Evolutionary conservation across 1,140 invertebrate species (phyloP).

Genomic region (Drosophila watanabei): DNA sequence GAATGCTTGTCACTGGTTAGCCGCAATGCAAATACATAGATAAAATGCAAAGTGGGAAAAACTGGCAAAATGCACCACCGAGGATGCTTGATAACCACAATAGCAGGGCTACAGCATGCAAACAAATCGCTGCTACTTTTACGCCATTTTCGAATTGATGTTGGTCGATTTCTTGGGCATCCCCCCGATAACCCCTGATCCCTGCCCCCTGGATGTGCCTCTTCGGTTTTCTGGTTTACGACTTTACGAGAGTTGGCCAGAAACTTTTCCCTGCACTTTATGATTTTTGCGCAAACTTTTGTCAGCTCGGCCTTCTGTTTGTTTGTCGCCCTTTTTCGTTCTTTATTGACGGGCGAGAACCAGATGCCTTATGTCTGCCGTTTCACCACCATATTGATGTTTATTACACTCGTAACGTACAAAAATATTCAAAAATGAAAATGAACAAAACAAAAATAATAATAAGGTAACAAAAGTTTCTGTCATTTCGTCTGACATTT

Average conservation of each 20-base stretch:
- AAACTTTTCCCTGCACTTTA: conserved; percentile 64
- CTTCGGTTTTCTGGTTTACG: conserved; percentile 43
- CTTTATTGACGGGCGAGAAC: conserved; percentile 29
- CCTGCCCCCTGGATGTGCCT: neutral
- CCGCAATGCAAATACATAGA: conserved; percentile 55
- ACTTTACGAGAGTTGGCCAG: conserved; percentile 40
- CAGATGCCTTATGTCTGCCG: conserved; percentile 46
- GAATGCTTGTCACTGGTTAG: conserved; percentile 53
- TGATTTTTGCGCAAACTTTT: conserved; percentile 65
- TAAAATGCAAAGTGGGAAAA: conserved; percentile 56
- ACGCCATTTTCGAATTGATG: conserved; percentile 61
- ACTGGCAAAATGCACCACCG: conserved; percentile 41
- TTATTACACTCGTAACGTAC: conserved; percentile 48
- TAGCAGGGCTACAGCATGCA: conserved; percentile 32
- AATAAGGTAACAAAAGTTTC: conserved; percentile 56
- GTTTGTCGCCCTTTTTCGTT: conserved; percentile 39
- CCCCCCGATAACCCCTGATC: neutral
- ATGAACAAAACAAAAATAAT: conserved; percentile 40
- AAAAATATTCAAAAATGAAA: conserved; percentile 46
- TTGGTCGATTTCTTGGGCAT: conserved; percentile 53
- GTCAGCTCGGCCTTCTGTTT: conserved; percentile 46
- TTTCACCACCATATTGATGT: conserved; percentile 48
- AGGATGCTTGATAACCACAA: conserved; percentile 41
- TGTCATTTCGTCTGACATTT: conserved; percentile 37
- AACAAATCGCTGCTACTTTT: conserved; percentile 57